Evolutionary conservation across 2,797 vertebrate species (phyloP).

Genomic region (Paguma larvata): DNA sequence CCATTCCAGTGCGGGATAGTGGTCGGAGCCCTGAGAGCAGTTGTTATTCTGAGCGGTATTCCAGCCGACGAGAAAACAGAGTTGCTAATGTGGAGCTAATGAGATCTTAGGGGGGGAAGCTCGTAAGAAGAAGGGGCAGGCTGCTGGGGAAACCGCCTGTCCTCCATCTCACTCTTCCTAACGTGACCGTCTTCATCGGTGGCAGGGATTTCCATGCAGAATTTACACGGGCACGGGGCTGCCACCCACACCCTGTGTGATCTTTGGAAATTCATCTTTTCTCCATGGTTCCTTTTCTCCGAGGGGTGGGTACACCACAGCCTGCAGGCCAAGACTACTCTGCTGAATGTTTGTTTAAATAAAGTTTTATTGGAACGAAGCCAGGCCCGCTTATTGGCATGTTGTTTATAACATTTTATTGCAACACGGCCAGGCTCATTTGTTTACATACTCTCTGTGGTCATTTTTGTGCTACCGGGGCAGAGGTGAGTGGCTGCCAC

Average conservation of each 20-base stretch:
- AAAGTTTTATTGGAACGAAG: neutral
- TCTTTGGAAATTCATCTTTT: neutral
- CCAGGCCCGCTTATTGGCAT: neutral
- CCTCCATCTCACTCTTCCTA: neutral
- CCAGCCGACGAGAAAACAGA: neutral
- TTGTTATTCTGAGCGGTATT: neutral
- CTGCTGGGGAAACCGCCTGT: accelerated
- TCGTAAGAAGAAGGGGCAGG: neutral
- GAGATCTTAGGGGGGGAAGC: neutral
- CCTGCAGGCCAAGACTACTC: neutral
- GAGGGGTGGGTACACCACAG: neutral
- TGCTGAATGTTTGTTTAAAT: neutral
- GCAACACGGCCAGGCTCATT: neutral
- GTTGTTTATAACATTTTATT: slow-evolving; percentile 15
- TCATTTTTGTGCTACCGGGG: neutral
- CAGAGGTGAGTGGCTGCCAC: neutral
- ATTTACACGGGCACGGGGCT: accelerated
- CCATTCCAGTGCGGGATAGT: neutral
- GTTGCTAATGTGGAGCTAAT: too few species aligned
- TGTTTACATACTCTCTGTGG: neutral
- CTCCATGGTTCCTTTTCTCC: neutral
- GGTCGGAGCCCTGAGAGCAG: neutral
- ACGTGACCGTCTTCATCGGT: neutral
- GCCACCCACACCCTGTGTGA: neutral
- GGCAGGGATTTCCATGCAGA: neutral